phyloP scores from a whole-genome alignment of 2,888 invertebrate genomes.

The Molorchus minor region DNA sequence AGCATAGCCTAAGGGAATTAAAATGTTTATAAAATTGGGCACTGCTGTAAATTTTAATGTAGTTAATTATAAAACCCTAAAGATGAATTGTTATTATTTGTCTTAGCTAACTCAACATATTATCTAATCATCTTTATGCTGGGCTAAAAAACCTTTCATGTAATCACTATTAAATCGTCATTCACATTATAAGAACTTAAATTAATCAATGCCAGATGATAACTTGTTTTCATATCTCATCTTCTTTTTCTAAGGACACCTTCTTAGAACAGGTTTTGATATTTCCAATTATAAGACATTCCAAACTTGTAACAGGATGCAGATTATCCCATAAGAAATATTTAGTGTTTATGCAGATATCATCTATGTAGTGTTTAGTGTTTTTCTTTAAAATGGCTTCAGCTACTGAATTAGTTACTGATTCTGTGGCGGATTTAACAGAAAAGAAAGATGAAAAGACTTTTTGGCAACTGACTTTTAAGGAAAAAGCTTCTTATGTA shows the following conservation, averaged over 20 bases:
- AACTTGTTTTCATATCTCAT: background rate
- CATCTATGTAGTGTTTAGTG: background rate
- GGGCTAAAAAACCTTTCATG: too few relatives aligned
- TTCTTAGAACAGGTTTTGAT: constrained; percentile 26
- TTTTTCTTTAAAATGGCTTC: constrained; percentile 50
- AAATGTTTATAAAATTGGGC: too few relatives aligned
- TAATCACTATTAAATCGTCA: too few relatives aligned
- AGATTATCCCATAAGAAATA: constrained; percentile 10
- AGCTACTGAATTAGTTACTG: constrained; percentile 52
- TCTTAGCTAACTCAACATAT: too few relatives aligned
- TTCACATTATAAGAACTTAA: background rate
- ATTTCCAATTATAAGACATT: constrained; percentile 5
- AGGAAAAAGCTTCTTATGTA: constrained; percentile 42
- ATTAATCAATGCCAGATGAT: background rate
- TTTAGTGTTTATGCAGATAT: background rate
- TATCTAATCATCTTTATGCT: too few relatives aligned
- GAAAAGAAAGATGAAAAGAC: constrained; percentile 40
- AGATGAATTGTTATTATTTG: too few relatives aligned
- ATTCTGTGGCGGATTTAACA: constrained; percentile 48
- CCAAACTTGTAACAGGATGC: constrained; percentile 5
- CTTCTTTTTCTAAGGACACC: constrained; percentile 16
- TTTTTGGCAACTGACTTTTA: constrained; percentile 42
- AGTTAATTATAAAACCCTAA: too few relatives aligned
- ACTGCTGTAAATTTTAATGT: too few relatives aligned
- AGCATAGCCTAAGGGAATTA: too few relatives aligned